phyloP scores from a whole-genome alignment of 2,888 invertebrate genomes.

The Drosophila neotestacea region DNA sequence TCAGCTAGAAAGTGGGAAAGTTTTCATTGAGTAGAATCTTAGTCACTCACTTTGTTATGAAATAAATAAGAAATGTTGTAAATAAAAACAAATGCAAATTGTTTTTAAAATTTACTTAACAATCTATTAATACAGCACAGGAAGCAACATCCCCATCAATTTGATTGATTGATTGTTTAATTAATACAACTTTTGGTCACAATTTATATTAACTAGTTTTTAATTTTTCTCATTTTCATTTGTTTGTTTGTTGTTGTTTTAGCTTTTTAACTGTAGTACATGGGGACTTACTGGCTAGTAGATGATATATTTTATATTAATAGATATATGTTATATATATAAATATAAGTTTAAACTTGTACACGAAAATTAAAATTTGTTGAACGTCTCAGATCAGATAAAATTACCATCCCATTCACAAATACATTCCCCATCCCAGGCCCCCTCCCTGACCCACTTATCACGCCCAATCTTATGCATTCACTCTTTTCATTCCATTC shows the following conservation, averaged over 20 bases:
- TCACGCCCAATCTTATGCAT: constrained; percentile 14
- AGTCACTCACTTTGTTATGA: neutral
- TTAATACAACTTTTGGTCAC: constrained; percentile 1
- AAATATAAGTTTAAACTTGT: constrained; percentile 77
- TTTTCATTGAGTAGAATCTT: neutral
- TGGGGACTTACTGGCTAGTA: constrained; percentile 60
- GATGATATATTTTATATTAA: constrained; percentile 77
- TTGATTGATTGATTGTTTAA: constrained; percentile 1
- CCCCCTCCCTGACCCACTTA: constrained; percentile 17
- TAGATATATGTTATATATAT: constrained; percentile 68
- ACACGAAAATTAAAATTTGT: constrained; percentile 73
- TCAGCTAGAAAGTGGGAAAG: neutral
- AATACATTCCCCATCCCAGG: constrained; percentile 9
- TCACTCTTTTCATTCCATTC: neutral
- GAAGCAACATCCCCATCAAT: neutral
- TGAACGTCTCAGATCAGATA: constrained; percentile 60
- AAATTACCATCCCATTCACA: constrained; percentile 32
- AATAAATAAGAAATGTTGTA: neutral
- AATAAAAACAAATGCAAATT: neutral
- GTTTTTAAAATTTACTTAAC: neutral
- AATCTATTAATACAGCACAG: neutral
- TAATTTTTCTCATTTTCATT: constrained; percentile 73
- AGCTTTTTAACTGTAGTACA: constrained; percentile 77
- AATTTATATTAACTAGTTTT: constrained; percentile 75
- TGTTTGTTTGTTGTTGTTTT: constrained; percentile 65